Conservation (phyloP, 1,140 invertebrate species). For the Plutomurus gul region DNA sequence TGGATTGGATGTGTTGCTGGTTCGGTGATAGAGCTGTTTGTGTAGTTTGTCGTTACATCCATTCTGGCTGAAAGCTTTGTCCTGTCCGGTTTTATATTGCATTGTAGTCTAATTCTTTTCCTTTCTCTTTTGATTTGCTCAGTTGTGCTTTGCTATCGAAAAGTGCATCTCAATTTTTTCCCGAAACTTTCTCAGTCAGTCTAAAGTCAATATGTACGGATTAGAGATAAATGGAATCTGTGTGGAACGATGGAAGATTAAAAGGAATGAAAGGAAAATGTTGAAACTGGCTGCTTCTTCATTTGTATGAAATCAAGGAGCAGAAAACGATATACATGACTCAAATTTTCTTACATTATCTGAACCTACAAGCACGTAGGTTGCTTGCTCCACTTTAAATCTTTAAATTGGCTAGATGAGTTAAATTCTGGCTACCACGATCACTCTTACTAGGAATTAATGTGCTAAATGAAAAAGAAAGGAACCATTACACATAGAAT, state of each 20-base stretch:
- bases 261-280: neutral
- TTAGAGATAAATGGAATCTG: slow-evolving; percentile 6
- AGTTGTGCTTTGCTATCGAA: neutral
- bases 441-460: slow-evolving; percentile 6
- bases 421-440: neutral
- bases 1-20: neutral
- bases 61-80: neutral
- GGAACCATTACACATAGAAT: slow-evolving; percentile 11
- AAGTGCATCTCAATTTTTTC: slow-evolving; percentile 12
- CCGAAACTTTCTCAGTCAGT: neutral
- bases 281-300: neutral
- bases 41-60: neutral
- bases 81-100: slow-evolving; percentile 20
- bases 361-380: neutral
- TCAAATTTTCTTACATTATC: neutral
- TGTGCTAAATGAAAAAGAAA: neutral
- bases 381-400: slow-evolving; percentile 2
- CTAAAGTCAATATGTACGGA: slow-evolving; percentile 21
- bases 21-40: neutral
- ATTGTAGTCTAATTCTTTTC: slow-evolving; percentile 22
- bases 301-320: neutral
- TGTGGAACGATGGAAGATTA: neutral
- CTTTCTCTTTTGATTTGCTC: slow-evolving; percentile 27
- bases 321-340: neutral
- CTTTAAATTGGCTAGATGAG: slow-evolving; percentile 12